Base-by-base conservation (phyloP, 1,140 invertebrate species). In the Lethocerus indicus region DNA sequence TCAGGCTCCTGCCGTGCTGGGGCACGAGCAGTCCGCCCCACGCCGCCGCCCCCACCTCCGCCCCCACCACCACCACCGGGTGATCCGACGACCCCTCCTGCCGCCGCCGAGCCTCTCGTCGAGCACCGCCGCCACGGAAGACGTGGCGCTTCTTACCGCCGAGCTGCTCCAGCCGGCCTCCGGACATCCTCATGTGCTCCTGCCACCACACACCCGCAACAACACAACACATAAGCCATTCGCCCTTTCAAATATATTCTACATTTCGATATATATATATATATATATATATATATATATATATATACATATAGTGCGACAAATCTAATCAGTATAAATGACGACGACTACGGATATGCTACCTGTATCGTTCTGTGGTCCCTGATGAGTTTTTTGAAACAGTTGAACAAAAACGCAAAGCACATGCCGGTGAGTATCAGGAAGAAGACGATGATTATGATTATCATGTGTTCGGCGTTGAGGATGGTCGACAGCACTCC, bases 391-490 rank as follows among this genome's bases (percentile, higher is more conserved):
- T 90, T 90, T 55, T 79, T 73, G 50, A 84, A 70, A 61, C 86
- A 89, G 58, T 88, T 89, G 65, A 82, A 85, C 36, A 87, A 69
- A 62, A 88, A 85, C 27, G 84, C 82, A 55, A 82, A 78, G 60
- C 83, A 86, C 78, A 93, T 85, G 14, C 86, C 87, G 27, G 78
- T 78, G 45, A 92, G 71, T 36, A 92, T 87, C 21, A 89, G 64
- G 13, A 81, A 83, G 61, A 91, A 91, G 27, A 93, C 79, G n/a
- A 88, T 75, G 52, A 92, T 72, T 44, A 92, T 91, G 54, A 90
- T 85, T 55, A 87, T 71, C 59, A 91, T 86, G 60, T 91, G 83
- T 39, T 83, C 75, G 1, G 61, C 58, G 55, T 50, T 51, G 9
- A 61, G 47, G 14, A 57, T 51, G 18, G 49, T 54, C 1, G 40